These are phyloP conservation scores for Sicus ferrugineus DNA, from an alignment of 2,888 invertebrate species.

Conservation along the genomic window DNA sequence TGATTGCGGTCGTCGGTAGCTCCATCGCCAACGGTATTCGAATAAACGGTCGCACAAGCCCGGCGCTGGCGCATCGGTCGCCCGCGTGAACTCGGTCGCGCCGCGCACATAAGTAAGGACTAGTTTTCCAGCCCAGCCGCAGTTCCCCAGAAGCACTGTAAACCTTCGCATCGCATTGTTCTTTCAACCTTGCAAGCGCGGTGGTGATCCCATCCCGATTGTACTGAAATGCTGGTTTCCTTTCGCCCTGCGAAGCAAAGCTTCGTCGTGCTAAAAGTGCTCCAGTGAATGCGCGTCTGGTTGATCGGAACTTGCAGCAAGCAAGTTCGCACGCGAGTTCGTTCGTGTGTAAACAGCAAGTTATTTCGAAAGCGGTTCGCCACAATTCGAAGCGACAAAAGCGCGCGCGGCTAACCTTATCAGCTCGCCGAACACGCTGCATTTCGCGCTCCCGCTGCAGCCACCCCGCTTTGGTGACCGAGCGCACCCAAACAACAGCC, in stretches of 20 bases:
- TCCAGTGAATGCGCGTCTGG: slow-evolving; percentile 39
- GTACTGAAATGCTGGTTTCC: slow-evolving; percentile 62
- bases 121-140: slow-evolving; percentile 31
- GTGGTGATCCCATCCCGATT: slow-evolving; percentile 60
- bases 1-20: slow-evolving; percentile 15
- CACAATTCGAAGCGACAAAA: background rate
- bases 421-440: slow-evolving; percentile 11
- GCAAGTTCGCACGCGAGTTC: background rate
- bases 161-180: slow-evolving; percentile 59
- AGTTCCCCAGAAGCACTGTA: slow-evolving; percentile 55
- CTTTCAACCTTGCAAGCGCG: slow-evolving; percentile 60
- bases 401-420: slow-evolving; percentile 18
- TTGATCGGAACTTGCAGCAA: background rate
- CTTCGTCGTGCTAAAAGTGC: slow-evolving; percentile 65
- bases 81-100: background rate
- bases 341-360: no score
- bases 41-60: background rate
- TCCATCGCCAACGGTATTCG: background rate
- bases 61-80: background rate
- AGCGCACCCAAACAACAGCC: background rate
- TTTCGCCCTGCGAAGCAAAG: slow-evolving; percentile 63
- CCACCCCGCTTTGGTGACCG: background rate
- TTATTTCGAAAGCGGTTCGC: background rate
- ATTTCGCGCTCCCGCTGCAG: background rate
- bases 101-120: background rate